phyloP scores from a whole-genome alignment of 2,888 invertebrate genomes.

The Venusia cambrica region DNA sequence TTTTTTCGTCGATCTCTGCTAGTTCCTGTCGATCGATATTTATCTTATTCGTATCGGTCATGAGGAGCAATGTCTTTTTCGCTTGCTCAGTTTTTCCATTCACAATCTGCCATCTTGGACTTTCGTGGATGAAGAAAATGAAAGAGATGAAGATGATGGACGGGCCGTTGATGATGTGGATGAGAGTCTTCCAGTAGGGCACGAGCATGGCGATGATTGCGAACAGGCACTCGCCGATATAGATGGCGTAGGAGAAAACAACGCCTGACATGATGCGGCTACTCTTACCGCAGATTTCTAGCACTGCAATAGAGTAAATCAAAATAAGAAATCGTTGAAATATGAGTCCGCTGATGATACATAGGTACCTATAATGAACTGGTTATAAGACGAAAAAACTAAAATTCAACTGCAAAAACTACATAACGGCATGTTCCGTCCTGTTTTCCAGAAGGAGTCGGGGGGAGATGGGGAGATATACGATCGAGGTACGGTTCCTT shows the following conservation, averaged over 20 bases:
- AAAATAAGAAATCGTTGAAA: no score
- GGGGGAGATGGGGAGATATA: no score
- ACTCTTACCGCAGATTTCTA: conserved; percentile 56
- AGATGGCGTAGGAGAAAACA: conserved; percentile 53
- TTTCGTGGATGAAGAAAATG: conserved; percentile 51
- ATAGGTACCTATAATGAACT: no score
- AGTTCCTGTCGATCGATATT: conserved; percentile 48
- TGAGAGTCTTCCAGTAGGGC: conserved; percentile 58
- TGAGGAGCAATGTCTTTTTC: conserved; percentile 43
- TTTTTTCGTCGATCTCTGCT: conserved; percentile 40
- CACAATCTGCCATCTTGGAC: conserved; percentile 63
- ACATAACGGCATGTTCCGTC: no score
- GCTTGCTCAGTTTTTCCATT: conserved; percentile 54
- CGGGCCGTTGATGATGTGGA: conserved; percentile 57
- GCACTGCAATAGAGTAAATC: conserved; percentile 49
- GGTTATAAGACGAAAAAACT: no score
- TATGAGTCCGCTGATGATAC: no score
- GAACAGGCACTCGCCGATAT: conserved; percentile 56
- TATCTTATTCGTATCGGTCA: conserved; percentile 52
- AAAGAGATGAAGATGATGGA: conserved; percentile 48
- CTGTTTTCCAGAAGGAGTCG: no score
- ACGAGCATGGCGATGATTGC: conserved; percentile 58
- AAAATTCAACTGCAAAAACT: no score
- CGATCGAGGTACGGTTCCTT: no score
- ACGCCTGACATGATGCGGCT: conserved; percentile 56